Percentiles rank a stretch among this genome's conserved stretches.
These are phyloP conservation scores for Enteromius anoplus DNA, from an alignment of 2,797 vertebrate species.

Conservation along the genomic window DNA sequence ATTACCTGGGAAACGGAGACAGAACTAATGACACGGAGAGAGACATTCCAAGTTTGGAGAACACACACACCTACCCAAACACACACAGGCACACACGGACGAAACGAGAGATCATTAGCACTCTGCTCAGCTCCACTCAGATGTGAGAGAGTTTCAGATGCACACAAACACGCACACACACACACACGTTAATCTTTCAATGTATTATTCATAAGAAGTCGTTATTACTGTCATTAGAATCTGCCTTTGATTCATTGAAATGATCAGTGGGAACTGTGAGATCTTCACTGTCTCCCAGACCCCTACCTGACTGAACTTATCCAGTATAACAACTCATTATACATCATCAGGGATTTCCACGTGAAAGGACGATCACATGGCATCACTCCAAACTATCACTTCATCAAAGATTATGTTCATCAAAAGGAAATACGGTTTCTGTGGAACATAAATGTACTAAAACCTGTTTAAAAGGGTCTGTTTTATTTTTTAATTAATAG, in stretches of 20 bases:
- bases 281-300: slow-evolving; percentile 26
- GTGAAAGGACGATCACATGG: slow-evolving; percentile 16
- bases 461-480: not conserved
- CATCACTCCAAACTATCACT: not conserved
- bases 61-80: slow-evolving; percentile 15
- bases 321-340: slow-evolving; percentile 37
- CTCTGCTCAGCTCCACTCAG: slow-evolving; percentile 25
- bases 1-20: slow-evolving; percentile 45
- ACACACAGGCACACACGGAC: not conserved
- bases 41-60: slow-evolving; percentile 24
- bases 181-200: slow-evolving; percentile 22
- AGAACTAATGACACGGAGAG: slow-evolving; percentile 42
- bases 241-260: slow-evolving; percentile 45
- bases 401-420: slow-evolving; percentile 6
- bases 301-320: slow-evolving; percentile 40
- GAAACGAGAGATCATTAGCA: slow-evolving; percentile 34
- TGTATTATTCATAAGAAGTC: slow-evolving; percentile 46
- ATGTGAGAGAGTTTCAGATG: slow-evolving; percentile 28
- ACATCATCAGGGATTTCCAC: slow-evolving; percentile 27
- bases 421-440: slow-evolving; percentile 3
- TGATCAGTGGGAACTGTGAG: slow-evolving; percentile 30
- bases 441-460: not conserved
- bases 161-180: not conserved
- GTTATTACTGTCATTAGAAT: slow-evolving; percentile 40
- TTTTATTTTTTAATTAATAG: not conserved